Conservation (phyloP, 1,140 invertebrate species). For the Mylabris phalerata region DNA sequence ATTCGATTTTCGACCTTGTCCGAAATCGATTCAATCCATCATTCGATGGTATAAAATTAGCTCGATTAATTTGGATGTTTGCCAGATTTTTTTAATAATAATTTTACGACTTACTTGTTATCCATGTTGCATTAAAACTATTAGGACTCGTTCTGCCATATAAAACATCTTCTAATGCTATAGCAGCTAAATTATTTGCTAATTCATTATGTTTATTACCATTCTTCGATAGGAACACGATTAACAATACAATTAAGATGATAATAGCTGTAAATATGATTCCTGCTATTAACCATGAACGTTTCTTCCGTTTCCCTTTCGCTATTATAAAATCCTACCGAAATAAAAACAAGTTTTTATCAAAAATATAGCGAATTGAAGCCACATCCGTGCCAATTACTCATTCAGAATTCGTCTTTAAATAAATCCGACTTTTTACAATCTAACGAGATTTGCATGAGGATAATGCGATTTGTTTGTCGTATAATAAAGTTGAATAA, state of each 20-base stretch:
- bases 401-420: too few relatives aligned
- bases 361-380: neutral
- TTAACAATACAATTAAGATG: conserved; percentile 28
- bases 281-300: conserved; percentile 34
- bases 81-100: conserved; percentile 17
- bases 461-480: too few relatives aligned
- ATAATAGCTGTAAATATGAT: conserved; percentile 29
- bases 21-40: conserved; percentile 16
- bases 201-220: conserved; percentile 10
- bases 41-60: conserved; percentile 24
- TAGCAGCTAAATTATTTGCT: conserved; percentile 16
- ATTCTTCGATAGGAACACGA: conserved; percentile 31
- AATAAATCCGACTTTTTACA: too few relatives aligned
- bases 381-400: too few relatives aligned
- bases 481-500: too few relatives aligned
- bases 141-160: conserved; percentile 42
- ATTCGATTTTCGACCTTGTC: conserved; percentile 22
- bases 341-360: conserved; percentile 6
- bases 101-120: conserved; percentile 38
- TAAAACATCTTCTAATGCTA: conserved; percentile 45
- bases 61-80: conserved; percentile 32
- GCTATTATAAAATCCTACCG: conserved; percentile 42
- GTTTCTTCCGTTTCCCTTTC: conserved; percentile 38
- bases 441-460: too few relatives aligned
- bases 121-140: conserved; percentile 50